phyloP scores from a whole-genome alignment of 2,888 invertebrate species.

The Tipula helvola region DNA sequence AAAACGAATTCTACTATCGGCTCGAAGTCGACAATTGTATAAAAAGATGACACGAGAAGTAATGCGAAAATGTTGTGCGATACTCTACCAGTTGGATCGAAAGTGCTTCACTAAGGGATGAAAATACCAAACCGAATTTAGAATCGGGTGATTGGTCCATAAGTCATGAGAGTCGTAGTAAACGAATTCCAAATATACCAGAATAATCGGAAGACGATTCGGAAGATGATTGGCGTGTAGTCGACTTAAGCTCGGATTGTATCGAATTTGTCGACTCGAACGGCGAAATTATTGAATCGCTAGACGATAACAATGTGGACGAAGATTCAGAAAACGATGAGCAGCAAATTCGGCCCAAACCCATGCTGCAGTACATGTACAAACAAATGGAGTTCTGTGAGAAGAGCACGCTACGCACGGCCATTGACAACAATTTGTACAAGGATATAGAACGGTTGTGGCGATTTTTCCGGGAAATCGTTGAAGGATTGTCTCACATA shows the following conservation, averaged over 20 bases:
- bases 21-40: constrained; percentile 68
- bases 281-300: constrained; percentile 18
- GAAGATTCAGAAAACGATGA: constrained; percentile 16
- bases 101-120: constrained; percentile 35
- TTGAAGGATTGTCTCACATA: constrained; percentile 71
- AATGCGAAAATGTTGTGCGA: constrained; percentile 92
- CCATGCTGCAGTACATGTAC: constrained; percentile 49
- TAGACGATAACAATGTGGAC: constrained; percentile 22
- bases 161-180: constrained; percentile 44
- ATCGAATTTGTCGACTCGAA: constrained; percentile 33
- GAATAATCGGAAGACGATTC: constrained; percentile 26
- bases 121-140: constrained; percentile 25
- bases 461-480: constrained; percentile 76
- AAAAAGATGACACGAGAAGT: constrained; percentile 92
- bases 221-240: constrained; percentile 26
- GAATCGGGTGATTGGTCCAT: constrained; percentile 60
- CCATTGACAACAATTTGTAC: neutral
- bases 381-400: constrained; percentile 99
- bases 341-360: neutral
- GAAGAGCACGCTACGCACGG: constrained; percentile 61
- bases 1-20: constrained; percentile 80
- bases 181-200: constrained; percentile 29
- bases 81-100: constrained; percentile 98
- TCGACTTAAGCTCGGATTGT: constrained; percentile 29
- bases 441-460: constrained; percentile 4